These are phyloP conservation scores for Lamproptera curius DNA, from an alignment of 2,888 invertebrate genomes.

Conservation along the genomic window DNA sequence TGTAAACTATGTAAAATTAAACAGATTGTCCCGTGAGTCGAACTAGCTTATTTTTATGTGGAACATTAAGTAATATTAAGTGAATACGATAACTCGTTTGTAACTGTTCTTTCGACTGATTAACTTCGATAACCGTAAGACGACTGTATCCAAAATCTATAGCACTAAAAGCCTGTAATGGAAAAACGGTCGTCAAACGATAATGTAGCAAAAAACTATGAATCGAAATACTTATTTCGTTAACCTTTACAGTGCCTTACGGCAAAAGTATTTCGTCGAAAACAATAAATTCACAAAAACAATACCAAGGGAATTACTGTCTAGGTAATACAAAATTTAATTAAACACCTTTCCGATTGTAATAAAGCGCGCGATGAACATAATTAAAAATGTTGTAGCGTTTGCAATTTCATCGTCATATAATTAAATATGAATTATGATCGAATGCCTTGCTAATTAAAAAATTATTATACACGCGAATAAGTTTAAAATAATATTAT, in stretches of 20 bases:
- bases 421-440: conserved; percentile 27
- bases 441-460: too few species aligned
- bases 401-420: conserved; percentile 26
- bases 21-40: too few species aligned
- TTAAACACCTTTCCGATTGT: conserved; percentile 40
- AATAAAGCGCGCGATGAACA: conserved; percentile 42
- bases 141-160: too few species aligned
- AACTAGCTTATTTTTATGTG: too few species aligned
- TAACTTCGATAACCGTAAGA: too few species aligned
- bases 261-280: conserved; percentile 18
- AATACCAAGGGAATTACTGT: conserved; percentile 9
- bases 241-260: background rate
- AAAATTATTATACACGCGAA: too few species aligned
- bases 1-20: too few species aligned
- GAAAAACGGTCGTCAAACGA: background rate
- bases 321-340: conserved; percentile 36
- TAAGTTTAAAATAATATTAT: too few species aligned
- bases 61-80: too few species aligned
- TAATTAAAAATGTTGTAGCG: conserved; percentile 48
- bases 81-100: too few species aligned
- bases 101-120: too few species aligned
- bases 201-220: background rate
- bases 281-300: conserved; percentile 8
- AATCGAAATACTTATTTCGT: background rate
- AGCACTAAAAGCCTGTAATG: background rate